These are phyloP conservation scores for Excalfactoria chinensis DNA, from an alignment of 2,113 vertebrate species.

Conservation along the genomic window DNA sequence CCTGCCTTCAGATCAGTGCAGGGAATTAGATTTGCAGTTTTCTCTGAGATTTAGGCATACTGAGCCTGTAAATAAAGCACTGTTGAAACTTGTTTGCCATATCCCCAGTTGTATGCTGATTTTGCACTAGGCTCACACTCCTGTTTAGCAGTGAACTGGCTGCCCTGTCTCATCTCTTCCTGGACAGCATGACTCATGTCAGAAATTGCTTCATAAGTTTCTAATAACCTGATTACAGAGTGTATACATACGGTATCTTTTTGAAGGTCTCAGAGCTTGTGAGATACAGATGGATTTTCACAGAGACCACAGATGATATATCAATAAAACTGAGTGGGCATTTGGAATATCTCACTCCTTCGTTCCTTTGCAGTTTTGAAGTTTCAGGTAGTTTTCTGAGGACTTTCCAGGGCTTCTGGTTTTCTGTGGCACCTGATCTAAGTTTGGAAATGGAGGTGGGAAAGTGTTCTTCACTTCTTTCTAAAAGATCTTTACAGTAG, in stretches of 20 bases:
- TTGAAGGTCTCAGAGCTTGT: background rate
- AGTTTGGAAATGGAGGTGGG: background rate
- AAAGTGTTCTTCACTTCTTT: background rate
- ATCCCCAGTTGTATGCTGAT: background rate
- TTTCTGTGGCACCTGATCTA: background rate
- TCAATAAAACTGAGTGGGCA: slow-evolving; percentile 1
- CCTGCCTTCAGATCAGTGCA: background rate
- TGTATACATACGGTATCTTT: background rate
- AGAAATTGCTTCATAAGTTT: slow-evolving; percentile 1
- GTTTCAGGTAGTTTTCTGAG: background rate
- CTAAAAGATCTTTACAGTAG: background rate
- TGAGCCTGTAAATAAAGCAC: background rate
- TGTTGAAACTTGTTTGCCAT: background rate
- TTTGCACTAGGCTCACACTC: background rate
- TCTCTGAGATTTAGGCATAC: background rate
- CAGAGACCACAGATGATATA: background rate
- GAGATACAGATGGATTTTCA: slow-evolving; percentile 2
- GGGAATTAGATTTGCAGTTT: background rate
- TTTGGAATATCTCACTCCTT: background rate
- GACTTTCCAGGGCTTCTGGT: background rate
- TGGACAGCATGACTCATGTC: background rate
- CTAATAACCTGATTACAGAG: background rate
- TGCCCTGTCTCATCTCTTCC: slow-evolving; percentile 1
- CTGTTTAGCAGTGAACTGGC: slow-evolving; percentile 1
- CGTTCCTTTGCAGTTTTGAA: background rate